Evolutionary conservation across 2,797 vertebrate genomes (phyloP).

Genomic region (Morelia viridis): DNA sequence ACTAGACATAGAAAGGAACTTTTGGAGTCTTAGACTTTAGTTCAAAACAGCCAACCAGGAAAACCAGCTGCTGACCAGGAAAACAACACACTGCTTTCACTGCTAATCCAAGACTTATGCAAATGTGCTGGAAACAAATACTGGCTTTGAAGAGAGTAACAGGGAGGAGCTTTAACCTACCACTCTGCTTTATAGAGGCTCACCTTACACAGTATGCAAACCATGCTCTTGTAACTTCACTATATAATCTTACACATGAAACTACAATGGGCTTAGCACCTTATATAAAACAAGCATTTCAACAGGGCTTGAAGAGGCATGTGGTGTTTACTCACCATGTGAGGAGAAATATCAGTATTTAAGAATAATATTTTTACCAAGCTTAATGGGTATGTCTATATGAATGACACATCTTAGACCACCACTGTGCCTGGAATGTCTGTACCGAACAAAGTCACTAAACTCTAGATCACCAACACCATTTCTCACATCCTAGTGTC

Average conservation of each 20-base stretch:
- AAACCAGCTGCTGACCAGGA: neutral
- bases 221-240: neutral
- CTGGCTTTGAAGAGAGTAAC: neutral
- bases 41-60: neutral
- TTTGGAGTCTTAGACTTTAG: too few relatives aligned
- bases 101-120: neutral
- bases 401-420: neutral
- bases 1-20: neutral
- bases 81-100: neutral
- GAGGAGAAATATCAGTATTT: neutral
- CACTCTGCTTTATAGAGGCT: neutral
- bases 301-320: neutral
- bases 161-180: neutral
- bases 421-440: neutral
- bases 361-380: neutral
- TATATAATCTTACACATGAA: neutral
- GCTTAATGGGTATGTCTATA: neutral
- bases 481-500: neutral
- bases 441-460: neutral
- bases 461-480: neutral
- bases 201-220: neutral
- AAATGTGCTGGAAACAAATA: neutral
- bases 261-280: neutral
- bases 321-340: neutral
- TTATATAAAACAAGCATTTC: neutral